phyloP scores from a whole-genome alignment of 1,140 invertebrate genomes.

The Drosophila kohkoa region DNA sequence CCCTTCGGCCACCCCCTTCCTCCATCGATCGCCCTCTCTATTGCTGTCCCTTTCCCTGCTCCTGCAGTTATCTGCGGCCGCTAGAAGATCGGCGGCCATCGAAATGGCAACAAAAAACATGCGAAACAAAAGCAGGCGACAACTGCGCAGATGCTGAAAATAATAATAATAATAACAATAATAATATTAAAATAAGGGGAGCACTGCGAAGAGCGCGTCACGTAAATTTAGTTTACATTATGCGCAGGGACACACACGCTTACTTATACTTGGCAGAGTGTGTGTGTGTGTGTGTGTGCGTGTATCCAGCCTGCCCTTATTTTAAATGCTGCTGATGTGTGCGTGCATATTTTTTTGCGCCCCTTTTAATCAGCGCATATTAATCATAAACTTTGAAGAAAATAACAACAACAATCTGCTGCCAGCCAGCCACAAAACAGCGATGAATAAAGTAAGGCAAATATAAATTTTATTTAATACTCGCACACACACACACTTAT shows the following conservation, averaged over 20 bases:
- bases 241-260: not conserved
- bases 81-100: constrained; percentile 68
- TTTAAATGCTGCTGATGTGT: constrained; percentile 17
- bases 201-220: constrained; percentile 35
- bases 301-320: constrained; percentile 46
- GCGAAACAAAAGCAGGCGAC: constrained; percentile 62
- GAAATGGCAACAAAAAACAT: constrained; percentile 68
- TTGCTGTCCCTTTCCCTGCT: constrained; percentile 5
- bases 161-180: constrained; percentile 48
- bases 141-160: constrained; percentile 76
- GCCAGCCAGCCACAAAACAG: constrained; percentile 26
- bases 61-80: constrained; percentile 71
- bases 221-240: constrained; percentile 75
- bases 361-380: constrained; percentile 73
- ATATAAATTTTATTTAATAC: constrained; percentile 65
- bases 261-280: not conserved
- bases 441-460: constrained; percentile 66
- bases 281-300: not conserved
- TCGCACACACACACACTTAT: constrained; percentile 39
- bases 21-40: not conserved
- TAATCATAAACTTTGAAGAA: constrained; percentile 74
- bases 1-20: not conserved
- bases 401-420: constrained; percentile 37
- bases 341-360: constrained; percentile 28
- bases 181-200: constrained; percentile 42